Percentiles rank a stretch among this genome's conserved stretches.
Evolutionary conservation across 2,888 invertebrate species (phyloP).

Genomic region (Caenorhabditis sulstoni): DNA sequence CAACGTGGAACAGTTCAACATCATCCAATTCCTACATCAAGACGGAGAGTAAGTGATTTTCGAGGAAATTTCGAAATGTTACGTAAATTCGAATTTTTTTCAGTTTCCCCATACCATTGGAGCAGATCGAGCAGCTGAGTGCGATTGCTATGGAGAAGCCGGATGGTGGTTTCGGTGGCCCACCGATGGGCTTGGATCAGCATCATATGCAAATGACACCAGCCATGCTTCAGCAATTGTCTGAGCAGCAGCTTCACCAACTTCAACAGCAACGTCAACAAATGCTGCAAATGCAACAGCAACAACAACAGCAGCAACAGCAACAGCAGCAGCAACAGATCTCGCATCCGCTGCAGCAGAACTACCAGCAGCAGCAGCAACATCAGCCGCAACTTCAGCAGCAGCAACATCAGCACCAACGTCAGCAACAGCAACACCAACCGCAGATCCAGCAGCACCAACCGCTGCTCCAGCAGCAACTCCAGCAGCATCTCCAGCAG

Average conservation of each 20-base stretch:
- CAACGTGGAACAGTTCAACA: slow-evolving; percentile 78
- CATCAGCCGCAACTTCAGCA: not conserved
- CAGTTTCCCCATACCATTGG: slow-evolving; percentile 44
- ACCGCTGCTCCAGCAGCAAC: slow-evolving; percentile 1
- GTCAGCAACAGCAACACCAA: slow-evolving; percentile 20
- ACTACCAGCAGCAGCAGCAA: slow-evolving; percentile 1
- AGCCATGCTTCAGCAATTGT: not conserved
- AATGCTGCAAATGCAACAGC: not conserved
- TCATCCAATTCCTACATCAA: slow-evolving; percentile 77
- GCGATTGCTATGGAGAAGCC: slow-evolving; percentile 6
- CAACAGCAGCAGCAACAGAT: not conserved
- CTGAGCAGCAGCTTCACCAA: slow-evolving; percentile 2
- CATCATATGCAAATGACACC: not conserved
- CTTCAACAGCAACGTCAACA: not conserved
- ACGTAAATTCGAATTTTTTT: not conserved
- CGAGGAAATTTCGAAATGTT: too few relatives aligned
- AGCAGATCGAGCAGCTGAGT: slow-evolving; percentile 7
- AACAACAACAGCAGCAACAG: too few relatives aligned
- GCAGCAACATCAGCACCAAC: not conserved
- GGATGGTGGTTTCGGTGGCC: not conserved
- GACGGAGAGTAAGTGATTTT: slow-evolving; percentile 72
- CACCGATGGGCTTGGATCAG: not conserved
- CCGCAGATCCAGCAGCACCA: slow-evolving; percentile 31
- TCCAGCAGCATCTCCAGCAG: not conserved
- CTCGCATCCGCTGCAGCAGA: not conserved